A percentile compares a stretch with the other conserved stretches of the same genome.
Evolutionary conservation across 2,888 invertebrate species (phyloP).

Genomic region (Sericinus montela): DNA sequence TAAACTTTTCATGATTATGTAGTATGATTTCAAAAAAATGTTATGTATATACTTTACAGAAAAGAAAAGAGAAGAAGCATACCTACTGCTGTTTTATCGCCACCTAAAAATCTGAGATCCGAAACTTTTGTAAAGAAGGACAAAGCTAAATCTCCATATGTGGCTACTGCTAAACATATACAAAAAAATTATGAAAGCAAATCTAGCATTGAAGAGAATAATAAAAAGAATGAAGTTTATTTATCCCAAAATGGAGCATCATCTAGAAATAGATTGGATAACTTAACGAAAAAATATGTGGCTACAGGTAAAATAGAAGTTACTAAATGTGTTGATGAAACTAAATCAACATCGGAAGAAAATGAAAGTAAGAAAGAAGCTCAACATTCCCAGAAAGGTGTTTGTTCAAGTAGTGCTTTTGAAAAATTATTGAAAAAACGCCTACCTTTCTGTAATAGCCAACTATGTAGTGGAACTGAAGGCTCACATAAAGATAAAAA

Average conservation of each 20-base stretch:
- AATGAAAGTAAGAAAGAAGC: background rate
- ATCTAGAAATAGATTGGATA: no score
- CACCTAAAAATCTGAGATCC: constrained; percentile 25
- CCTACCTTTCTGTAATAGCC: constrained; percentile 32
- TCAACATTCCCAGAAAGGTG: background rate
- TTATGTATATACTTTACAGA: constrained; percentile 29
- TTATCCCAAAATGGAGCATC: no score
- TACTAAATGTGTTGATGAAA: background rate
- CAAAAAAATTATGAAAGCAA: no score
- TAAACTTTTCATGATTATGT: no score
- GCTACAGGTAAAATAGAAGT: background rate
- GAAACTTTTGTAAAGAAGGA: constrained; percentile 27
- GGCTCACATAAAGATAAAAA: constrained; percentile 19
- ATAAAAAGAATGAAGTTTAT: no score
- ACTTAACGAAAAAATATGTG: no score
- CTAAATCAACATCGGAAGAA: constrained; percentile 3
- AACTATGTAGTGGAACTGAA: constrained; percentile 26
- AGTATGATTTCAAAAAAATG: no score
- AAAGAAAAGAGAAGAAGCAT: constrained; percentile 64
- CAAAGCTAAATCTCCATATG: background rate
- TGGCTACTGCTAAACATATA: no score
- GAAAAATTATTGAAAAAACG: constrained; percentile 46
- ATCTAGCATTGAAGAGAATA: no score
- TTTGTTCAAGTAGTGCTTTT: constrained; percentile 27
- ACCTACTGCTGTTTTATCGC: constrained; percentile 25